A percentile compares a stretch with the other conserved stretches of the same genome.
Evolutionary conservation across 2,113 vertebrate genomes (phyloP).

Genomic region (Holacanthus passer): DNA sequence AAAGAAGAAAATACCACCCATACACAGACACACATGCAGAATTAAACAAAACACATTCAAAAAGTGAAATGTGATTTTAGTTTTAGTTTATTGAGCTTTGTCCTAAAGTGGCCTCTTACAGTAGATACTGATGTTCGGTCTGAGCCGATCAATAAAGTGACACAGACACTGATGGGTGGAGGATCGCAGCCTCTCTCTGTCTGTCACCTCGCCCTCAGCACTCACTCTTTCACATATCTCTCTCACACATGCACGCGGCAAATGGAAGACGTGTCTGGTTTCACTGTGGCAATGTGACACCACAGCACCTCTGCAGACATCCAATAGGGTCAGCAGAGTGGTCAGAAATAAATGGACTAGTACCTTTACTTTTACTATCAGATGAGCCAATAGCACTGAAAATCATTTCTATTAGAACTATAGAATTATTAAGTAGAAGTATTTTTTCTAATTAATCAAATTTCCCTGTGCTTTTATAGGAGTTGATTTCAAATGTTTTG

Average conservation of each 20-base stretch:
- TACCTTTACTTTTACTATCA: background rate
- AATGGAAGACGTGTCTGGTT: conserved; percentile 41
- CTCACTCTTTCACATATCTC: conserved; percentile 21
- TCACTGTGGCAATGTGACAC: conserved; percentile 46
- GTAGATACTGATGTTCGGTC: conserved; percentile 21
- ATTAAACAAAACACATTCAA: background rate
- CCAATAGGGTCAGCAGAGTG: conserved; percentile 15
- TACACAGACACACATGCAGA: no score
- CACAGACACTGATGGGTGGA: conserved; percentile 39
- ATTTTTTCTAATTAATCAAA: background rate
- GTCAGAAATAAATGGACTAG: conserved; percentile 9
- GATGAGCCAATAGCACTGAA: background rate
- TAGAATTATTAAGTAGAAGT: no score
- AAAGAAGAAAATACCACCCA: no score
- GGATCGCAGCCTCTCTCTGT: conserved; percentile 34
- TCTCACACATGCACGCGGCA: conserved; percentile 33
- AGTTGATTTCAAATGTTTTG: background rate
- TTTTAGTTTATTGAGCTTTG: background rate
- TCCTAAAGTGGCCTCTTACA: conserved; percentile 1
- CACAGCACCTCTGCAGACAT: conserved; percentile 44
- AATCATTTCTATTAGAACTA: background rate
- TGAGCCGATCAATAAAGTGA: conserved; percentile 42
- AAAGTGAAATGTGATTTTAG: background rate
- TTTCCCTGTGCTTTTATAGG: background rate
- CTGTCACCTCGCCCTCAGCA: conserved; percentile 30